Percentiles rank a stretch among this genome's conserved stretches.
phyloP scores from a whole-genome alignment of 1,140 invertebrate genomes.

The Orius insidiosus region DNA sequence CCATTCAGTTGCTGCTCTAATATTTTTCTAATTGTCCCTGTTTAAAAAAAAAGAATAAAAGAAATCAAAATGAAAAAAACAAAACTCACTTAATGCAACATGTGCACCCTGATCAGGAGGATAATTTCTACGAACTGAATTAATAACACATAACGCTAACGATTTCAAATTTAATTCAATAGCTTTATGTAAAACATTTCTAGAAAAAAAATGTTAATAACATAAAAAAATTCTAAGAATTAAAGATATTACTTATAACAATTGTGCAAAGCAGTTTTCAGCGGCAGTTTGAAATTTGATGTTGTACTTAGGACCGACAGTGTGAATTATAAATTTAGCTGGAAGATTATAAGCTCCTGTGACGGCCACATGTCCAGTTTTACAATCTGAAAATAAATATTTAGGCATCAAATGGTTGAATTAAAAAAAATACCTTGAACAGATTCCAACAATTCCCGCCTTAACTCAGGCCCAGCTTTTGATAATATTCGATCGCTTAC shows the following conservation, averaged over 20 bases:
- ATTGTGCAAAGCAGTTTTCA: slow-evolving; percentile 69
- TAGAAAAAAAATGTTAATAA: slow-evolving; percentile 25
- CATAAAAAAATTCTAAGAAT: neutral
- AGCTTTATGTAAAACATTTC: slow-evolving; percentile 58
- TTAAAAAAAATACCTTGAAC: slow-evolving; percentile 48
- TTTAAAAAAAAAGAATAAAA: slow-evolving; percentile 2
- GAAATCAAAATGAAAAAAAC: slow-evolving; percentile 4
- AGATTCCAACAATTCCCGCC: slow-evolving; percentile 65
- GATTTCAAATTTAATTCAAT: slow-evolving; percentile 56
- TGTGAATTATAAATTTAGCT: slow-evolving; percentile 75
- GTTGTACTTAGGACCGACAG: slow-evolving; percentile 77
- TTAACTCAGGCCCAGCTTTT: slow-evolving; percentile 58
- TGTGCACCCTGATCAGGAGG: slow-evolving; percentile 77
- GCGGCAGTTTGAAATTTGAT: slow-evolving; percentile 79
- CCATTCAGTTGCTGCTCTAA: slow-evolving; percentile 51
- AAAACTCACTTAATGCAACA: slow-evolving; percentile 63
- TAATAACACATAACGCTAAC: slow-evolving; percentile 59
- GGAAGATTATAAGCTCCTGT: slow-evolving; percentile 69
- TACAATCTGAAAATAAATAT: slow-evolving; percentile 48
- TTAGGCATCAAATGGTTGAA: neutral
- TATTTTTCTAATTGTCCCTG: slow-evolving; percentile 74
- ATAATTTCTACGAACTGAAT: slow-evolving; percentile 62
- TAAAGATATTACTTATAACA: slow-evolving; percentile 64
- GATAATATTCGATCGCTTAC: slow-evolving; percentile 60
- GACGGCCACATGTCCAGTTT: slow-evolving; percentile 70